phyloP scores from a whole-genome alignment of 1,140 invertebrate species.

The Lasioglossum albipes region DNA sequence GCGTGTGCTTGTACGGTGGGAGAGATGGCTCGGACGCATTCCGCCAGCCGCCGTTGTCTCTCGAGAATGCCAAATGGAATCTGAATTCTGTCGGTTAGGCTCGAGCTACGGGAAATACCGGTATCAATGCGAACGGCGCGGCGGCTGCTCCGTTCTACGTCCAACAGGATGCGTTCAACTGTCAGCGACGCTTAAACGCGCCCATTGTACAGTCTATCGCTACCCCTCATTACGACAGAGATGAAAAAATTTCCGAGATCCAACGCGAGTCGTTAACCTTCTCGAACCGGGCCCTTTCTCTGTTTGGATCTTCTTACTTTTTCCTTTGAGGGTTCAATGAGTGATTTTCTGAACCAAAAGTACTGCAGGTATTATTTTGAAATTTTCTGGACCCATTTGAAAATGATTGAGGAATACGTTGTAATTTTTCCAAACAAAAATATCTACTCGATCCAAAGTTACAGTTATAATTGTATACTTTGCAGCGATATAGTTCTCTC shows the following conservation, averaged over 20 bases:
- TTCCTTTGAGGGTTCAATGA: no score
- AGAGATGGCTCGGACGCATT: conserved; percentile 33
- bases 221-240: neutral
- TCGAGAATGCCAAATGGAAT: conserved; percentile 71
- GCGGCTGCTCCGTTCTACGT: conserved; percentile 50
- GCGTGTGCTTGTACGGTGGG: conserved; percentile 10
- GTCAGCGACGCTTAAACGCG: neutral
- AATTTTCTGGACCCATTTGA: no score
- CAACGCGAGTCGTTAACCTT: no score
- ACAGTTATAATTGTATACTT: no score
- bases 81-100: conserved; percentile 64
- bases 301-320: no score
- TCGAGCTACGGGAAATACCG: conserved; percentile 57
- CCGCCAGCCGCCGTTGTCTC: conserved; percentile 60
- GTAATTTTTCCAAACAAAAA: no score
- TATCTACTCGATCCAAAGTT: no score
- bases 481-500: no score
- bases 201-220: neutral
- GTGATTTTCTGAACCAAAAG: no score
- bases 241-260: conserved; percentile 43
- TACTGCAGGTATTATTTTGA: no score
- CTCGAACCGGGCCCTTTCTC: no score
- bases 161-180: conserved; percentile 42
- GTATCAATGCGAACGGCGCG: conserved; percentile 52
- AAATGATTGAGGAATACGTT: no score